Conservation (phyloP, 2,113 vertebrate species). For the Platysternon megacephalum region DNA sequence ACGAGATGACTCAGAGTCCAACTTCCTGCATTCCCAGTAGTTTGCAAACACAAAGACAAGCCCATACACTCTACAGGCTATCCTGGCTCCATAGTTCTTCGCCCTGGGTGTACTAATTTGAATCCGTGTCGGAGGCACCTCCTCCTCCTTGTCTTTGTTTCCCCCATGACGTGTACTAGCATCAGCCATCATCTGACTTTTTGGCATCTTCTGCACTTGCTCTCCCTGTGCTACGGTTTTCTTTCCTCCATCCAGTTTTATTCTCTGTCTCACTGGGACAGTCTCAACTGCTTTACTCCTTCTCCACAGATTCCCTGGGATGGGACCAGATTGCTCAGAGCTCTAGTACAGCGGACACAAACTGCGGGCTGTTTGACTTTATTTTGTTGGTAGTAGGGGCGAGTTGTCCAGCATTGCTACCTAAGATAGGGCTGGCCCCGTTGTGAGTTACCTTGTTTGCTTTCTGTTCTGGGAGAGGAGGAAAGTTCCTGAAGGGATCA, state of each 20-base stretch:
- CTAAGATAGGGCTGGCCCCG: not conserved
- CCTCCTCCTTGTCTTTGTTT: not conserved
- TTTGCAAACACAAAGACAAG: not conserved
- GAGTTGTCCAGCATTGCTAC: not conserved
- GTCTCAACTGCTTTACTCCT: not conserved
- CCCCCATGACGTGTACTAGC: rapidly evolving
- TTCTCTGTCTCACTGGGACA: not conserved
- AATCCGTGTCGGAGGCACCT: not conserved
- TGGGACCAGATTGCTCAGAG: not conserved
- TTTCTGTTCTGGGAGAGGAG: not conserved
- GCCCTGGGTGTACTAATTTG: not conserved
- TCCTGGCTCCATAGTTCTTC: not conserved
- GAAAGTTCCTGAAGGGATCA: not conserved
- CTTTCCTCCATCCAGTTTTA: not conserved
- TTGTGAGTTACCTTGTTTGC: not conserved
- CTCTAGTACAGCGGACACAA: not conserved
- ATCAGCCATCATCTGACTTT: rapidly evolving
- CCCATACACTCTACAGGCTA: no score
- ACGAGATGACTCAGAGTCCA: not conserved
- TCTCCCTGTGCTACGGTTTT: not conserved
- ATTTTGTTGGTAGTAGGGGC: not conserved
- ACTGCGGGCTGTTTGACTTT: not conserved
- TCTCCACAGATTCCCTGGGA: not conserved
- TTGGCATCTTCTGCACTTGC: not conserved
- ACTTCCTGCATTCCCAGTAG: no score